These are phyloP conservation scores for Drosophila birchii DNA, from an alignment of 2,888 invertebrate species.

Conservation along the genomic window DNA sequence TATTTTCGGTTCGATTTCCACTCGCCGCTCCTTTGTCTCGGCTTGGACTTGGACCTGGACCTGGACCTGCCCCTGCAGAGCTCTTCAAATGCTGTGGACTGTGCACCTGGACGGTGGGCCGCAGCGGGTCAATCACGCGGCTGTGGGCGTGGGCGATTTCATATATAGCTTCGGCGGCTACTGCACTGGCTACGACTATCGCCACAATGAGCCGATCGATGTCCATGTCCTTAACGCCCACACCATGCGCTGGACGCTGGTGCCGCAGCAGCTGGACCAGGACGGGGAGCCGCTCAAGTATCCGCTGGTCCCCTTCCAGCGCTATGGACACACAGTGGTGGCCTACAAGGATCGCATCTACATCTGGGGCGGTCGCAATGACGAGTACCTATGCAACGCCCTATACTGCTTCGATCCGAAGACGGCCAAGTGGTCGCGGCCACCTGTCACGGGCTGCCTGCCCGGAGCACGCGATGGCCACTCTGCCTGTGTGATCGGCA, in stretches of 20 bases:
- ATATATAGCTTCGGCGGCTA: conserved; percentile 97
- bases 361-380: conserved; percentile 97
- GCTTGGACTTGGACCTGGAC: background rate
- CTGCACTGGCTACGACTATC: conserved; percentile 91
- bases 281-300: conserved; percentile 84
- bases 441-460: conserved; percentile 88
- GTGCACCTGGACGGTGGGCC: conserved; percentile 95
- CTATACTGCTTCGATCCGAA: conserved; percentile 93
- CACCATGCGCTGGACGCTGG: conserved; percentile 86
- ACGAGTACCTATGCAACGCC: conserved; percentile 90
- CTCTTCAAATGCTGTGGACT: conserved; percentile 90
- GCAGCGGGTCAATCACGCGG: conserved; percentile 96
- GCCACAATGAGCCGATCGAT: conserved; percentile 91
- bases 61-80: background rate
- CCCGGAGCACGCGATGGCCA: conserved; percentile 96
- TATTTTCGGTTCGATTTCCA: background rate
- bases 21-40: conserved; percentile 3
- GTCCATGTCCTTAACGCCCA: conserved; percentile 93
- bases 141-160: conserved; percentile 90
- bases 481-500: conserved; percentile 92
- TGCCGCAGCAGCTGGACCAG: conserved; percentile 86
- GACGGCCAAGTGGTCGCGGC: conserved; percentile 89
- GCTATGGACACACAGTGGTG: conserved; percentile 96
- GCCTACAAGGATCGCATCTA: conserved; percentile 90
- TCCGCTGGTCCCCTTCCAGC: conserved; percentile 90